Percentiles rank a stretch among this genome's conserved stretches.
Conservation (phyloP, 2,113 vertebrate genomes). For the Rhombomys opimus region DNA sequence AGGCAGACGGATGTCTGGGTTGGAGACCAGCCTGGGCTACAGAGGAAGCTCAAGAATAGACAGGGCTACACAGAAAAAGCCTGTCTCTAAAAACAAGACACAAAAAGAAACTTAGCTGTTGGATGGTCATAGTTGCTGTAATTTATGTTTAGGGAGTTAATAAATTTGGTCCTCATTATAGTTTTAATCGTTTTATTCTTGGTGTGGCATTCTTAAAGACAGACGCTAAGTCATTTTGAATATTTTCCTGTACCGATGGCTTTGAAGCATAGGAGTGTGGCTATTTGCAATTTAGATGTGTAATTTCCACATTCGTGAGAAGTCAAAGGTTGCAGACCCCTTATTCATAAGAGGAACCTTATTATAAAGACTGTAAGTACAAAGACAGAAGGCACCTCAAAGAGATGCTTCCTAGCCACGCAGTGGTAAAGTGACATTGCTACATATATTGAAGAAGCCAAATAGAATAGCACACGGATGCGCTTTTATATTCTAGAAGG, state of each 20-base stretch:
- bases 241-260: not conserved
- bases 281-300: not conserved
- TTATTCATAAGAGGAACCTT: not conserved
- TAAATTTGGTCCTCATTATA: not conserved
- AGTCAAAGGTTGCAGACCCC: not conserved
- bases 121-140: not conserved
- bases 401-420: not conserved
- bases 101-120: not conserved
- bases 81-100: not conserved
- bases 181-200: constrained; percentile 10
- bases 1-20: not conserved
- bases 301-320: not conserved
- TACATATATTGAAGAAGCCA: constrained; percentile 24
- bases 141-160: constrained; percentile 2
- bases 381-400: not conserved
- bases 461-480: not conserved
- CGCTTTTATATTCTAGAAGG: not conserved
- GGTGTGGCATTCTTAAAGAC: constrained; percentile 30
- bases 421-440: not conserved
- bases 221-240: constrained; percentile 9
- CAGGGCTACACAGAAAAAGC: not conserved
- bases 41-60: not conserved
- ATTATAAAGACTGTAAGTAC: constrained; percentile 42
- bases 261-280: not conserved
- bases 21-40: not conserved